A percentile compares a stretch with the other conserved stretches of the same genome.
Conservation (phyloP, 1,140 invertebrate species). For the Panagrolaimus sp. region DNA sequence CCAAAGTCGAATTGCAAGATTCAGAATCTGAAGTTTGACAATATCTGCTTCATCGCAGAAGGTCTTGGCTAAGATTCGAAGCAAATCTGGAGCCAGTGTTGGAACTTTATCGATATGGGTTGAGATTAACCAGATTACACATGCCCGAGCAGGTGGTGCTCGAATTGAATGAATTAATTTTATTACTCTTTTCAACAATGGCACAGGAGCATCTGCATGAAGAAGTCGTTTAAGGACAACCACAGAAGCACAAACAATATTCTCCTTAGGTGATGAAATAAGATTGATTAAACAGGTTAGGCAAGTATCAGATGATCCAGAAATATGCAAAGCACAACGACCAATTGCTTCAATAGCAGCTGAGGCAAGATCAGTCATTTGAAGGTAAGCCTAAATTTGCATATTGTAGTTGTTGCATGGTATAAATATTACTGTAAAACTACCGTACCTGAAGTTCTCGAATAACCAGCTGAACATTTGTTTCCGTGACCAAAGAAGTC, state of each 20-base stretch:
- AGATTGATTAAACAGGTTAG: conserved; percentile 85
- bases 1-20: conserved; percentile 85
- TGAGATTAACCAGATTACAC: conserved; percentile 80
- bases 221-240: conserved; percentile 55
- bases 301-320: conserved; percentile 87
- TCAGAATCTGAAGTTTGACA: conserved; percentile 91
- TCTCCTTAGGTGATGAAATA: conserved; percentile 62
- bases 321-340: conserved; percentile 71
- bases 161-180: conserved; percentile 81
- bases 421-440: no score
- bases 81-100: conserved; percentile 78
- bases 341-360: conserved; percentile 97
- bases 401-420: no score
- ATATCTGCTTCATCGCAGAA: conserved; percentile 84
- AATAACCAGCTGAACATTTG: conserved; percentile 86
- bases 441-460: conserved; percentile 77
- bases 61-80: conserved; percentile 85
- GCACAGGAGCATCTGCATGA: conserved; percentile 53
- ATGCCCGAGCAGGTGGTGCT: conserved; percentile 67
- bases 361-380: conserved; percentile 86
- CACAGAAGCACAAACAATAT: conserved; percentile 53
- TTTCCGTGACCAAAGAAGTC: conserved; percentile 88
- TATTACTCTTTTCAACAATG: conserved; percentile 65
- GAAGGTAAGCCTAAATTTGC: conserved; percentile 74
- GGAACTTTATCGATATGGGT: conserved; percentile 75